Evolutionary conservation across 1,140 invertebrate genomes (phyloP).

Genomic region (Lepidurus arcticus): DNA sequence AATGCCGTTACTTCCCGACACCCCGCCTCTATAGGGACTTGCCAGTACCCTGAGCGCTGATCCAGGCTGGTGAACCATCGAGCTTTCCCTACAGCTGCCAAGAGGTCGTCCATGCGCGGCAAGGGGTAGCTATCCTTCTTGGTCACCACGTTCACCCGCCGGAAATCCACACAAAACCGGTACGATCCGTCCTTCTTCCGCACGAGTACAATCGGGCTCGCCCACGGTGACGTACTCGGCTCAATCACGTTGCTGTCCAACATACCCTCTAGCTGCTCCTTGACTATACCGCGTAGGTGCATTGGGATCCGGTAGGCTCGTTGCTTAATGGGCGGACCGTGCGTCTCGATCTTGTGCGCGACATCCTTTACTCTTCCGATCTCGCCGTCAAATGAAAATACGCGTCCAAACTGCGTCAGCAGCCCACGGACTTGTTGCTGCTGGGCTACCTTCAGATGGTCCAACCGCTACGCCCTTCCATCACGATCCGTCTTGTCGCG

Average conservation of each 20-base stretch:
- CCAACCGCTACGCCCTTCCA: not conserved
- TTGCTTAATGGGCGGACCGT: not conserved
- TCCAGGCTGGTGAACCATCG: slow-evolving; percentile 45
- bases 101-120: slow-evolving; percentile 45
- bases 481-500: not conserved
- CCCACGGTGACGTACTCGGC: slow-evolving; percentile 38
- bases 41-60: slow-evolving; percentile 46
- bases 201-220: slow-evolving; percentile 40
- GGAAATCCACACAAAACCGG: no score
- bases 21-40: slow-evolving; percentile 43
- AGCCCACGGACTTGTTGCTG: not conserved
- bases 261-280: slow-evolving; percentile 15
- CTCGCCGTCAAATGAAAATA: not conserved
- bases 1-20: slow-evolving; percentile 49
- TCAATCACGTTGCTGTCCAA: slow-evolving; percentile 23
- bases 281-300: not conserved
- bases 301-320: not conserved
- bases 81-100: slow-evolving; percentile 42
- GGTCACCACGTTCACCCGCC: slow-evolving; percentile 43
- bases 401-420: not conserved
- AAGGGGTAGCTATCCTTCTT: slow-evolving; percentile 46
- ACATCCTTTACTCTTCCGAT: not conserved
- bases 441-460: not conserved
- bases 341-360: not conserved
- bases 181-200: slow-evolving; percentile 44